Evolutionary conservation across 2,888 invertebrate genomes (phyloP), one percentile per base, ranked within the genome.

Genomic region (Tenodera sinensis): DNA sequence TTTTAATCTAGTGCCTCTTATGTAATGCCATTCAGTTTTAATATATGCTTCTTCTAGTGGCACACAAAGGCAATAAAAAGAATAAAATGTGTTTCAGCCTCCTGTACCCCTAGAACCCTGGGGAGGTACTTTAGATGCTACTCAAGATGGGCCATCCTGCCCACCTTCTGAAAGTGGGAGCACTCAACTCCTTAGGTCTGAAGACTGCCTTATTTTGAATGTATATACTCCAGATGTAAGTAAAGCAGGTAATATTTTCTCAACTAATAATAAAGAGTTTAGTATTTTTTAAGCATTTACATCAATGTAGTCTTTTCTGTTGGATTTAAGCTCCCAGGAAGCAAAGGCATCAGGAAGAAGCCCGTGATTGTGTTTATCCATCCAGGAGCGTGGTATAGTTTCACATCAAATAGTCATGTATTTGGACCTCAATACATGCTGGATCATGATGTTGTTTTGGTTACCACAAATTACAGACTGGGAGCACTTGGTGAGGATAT

Each of bases 301-400:
- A 42, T 42, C 1, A 42, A 42, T 34, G 12, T 42, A 42, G 0
- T 12, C 2, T 42, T 42, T 6, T 42, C 6, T 42, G 9, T 12
- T 6, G 1, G 20, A 71, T 3, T 83, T 42, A 28, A 88, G 88
- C 88, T 89, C 15, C 89, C 85, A 28, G 47, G 14, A n/a, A n/a
- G 34, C 28, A 20, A 25, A 27, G 14, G 25, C 42, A 85, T 83
- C 84, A 85, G 81, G 25, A 90, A 89, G 25, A 81, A 93, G 20
- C 96, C 97, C 0, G 96, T 97, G 2, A 93, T 97, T 12, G 94
- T 96, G 1, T 96, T 94, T 92, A 94, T 97, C 90, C 96, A 96
- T 92, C 94, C 95, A 0, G 96, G 96, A 0, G 96, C 94, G 25
- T 96, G 95, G 92, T 95, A 96, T 92, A 93, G 94, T 0, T 93